Evolutionary conservation across 1,140 invertebrate genomes (phyloP).

Genomic region (Phymorhynchus buccinoides): DNA sequence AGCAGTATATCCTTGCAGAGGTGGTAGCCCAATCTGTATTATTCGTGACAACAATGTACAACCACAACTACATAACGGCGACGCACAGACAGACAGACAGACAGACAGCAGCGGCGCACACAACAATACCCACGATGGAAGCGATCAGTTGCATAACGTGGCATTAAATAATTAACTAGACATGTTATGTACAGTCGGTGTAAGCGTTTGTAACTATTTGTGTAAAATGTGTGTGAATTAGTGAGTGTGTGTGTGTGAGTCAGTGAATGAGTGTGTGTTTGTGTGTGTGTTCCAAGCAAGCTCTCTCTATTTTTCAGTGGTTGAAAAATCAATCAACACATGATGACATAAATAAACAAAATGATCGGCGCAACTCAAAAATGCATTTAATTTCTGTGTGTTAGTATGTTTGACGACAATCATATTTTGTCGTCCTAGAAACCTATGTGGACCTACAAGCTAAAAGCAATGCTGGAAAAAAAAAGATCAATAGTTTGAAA

Average conservation of each 20-base stretch:
- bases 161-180: no score
- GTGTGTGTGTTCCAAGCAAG: neutral
- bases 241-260: constrained; percentile 12
- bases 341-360: neutral
- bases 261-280: neutral
- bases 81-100: neutral
- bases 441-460: no score
- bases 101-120: neutral
- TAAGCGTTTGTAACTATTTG: neutral
- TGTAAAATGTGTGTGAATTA: neutral
- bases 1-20: no score
- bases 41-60: neutral
- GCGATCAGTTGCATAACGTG: neutral
- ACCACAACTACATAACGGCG: neutral
- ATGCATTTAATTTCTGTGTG: neutral
- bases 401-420: neutral
- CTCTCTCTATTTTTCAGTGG: no score
- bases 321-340: no score
- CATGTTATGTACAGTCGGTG: no score
- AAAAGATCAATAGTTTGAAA: no score
- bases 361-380: neutral
- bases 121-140: neutral
- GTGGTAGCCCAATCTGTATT: neutral
- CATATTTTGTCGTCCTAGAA: no score
- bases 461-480: no score